Base-by-base conservation (phyloP, 2,888 invertebrate species). In the Drosophila niveifrons region DNA sequence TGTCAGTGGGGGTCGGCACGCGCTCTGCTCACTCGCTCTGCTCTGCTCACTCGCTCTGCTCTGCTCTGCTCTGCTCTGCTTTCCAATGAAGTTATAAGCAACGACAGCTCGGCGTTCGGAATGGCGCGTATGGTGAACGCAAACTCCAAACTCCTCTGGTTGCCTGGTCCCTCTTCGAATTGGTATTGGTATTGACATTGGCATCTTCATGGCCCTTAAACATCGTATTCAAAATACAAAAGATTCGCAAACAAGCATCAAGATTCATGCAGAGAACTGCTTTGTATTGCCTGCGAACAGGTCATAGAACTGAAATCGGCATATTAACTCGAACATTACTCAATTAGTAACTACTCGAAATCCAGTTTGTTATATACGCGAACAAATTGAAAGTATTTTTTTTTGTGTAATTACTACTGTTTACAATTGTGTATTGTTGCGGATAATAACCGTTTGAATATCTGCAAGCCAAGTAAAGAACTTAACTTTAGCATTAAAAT, bases 1-100 rank as follows among this genome's bases (percentile, higher is more conserved):
- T 91, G 90, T 90, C 92, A 92, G 92, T 90, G 91, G 92, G 92
- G 92, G 92, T 92, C 92, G 92, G 92, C 92, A 92, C 92, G 92
- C 92, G 92, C 90, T 90, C 90, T 90, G 92, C 92, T 92, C 90
- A n/a, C 36, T 90, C 73, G 2, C 17, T 17, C 17, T n/a, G n/a
- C n/a, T n/a, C n/a, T n/a, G 17, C 17, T 17, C 17, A 23, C 23
- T 23, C 23, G 23, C 23, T 23, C 23, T 23, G n/a, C n/a, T n/a
- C n/a, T 23, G 3, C 23, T 23, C 23, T n/a, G n/a, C n/a, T n/a
- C n/a, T n/a, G n/a, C n/a, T n/a, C n/a, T n/a, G 80, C 67, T 81
- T 88, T 79, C 74, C 69, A 72, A 78, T 80, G 71, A 77, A 82
- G 79, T 74, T 72, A 81, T 80, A 77, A 75, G 70, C 74, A 67